These are phyloP conservation scores for Ondatra zibethicus DNA, from an alignment of 2,113 vertebrate genomes.

Conservation along the genomic window DNA sequence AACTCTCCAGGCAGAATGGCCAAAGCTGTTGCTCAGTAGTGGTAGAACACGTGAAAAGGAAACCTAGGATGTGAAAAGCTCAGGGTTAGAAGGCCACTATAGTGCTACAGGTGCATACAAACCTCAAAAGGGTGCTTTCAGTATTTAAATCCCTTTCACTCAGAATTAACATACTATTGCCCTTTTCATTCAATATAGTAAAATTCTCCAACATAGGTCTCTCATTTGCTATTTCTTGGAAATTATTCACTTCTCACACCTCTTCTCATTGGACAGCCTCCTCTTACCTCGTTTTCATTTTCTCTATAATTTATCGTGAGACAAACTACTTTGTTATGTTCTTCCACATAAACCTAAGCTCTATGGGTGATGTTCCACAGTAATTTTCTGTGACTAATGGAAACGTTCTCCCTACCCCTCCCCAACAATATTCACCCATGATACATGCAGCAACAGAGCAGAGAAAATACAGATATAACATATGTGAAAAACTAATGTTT, in stretches of 20 bases:
- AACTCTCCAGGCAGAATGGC: background rate
- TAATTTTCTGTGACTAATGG: background rate
- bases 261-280: background rate
- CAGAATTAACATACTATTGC: background rate
- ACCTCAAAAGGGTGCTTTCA: background rate
- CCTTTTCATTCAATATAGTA: background rate
- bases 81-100: background rate
- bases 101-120: background rate
- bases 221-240: background rate
- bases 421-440: background rate
- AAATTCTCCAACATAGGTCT: background rate
- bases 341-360: background rate
- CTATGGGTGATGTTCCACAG: background rate
- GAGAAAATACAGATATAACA: background rate
- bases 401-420: background rate
- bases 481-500: background rate
- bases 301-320: background rate
- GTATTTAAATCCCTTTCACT: constrained; percentile 29
- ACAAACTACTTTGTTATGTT: background rate
- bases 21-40: background rate
- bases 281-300: background rate
- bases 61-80: background rate
- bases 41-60: background rate
- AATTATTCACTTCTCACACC: background rate
- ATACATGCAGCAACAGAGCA: background rate